phyloP scores from a whole-genome alignment of 2,797 vertebrate genomes.

The Pogoniulus pusillus region DNA sequence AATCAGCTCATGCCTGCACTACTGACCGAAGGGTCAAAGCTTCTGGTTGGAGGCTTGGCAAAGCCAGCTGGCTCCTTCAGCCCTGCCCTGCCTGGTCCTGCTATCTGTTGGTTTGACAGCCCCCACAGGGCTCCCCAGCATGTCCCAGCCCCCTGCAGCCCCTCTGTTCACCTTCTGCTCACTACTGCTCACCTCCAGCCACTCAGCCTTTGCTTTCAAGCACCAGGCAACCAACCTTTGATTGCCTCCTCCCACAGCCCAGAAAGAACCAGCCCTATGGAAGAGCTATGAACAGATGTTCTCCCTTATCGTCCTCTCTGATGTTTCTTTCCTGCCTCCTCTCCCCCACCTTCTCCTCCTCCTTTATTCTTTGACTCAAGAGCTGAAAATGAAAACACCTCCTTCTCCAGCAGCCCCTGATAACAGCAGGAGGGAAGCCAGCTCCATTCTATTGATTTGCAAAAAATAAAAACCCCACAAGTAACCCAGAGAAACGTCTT shows the following conservation, averaged over 20 bases:
- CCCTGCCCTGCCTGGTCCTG: neutral
- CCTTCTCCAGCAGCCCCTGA: neutral
- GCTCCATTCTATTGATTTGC: slow-evolving; percentile 28
- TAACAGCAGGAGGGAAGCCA: slow-evolving; percentile 31
- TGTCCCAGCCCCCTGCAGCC: neutral
- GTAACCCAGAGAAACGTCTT: neutral
- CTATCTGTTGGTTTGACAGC: neutral
- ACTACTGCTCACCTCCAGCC: neutral
- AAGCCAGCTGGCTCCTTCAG: neutral
- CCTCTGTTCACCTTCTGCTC: neutral
- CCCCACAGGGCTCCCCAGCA: neutral
- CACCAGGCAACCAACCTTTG: neutral
- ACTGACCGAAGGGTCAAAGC: neutral
- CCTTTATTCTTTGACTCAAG: slow-evolving; percentile 39
- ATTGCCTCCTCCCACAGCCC: neutral
- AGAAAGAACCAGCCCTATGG: neutral
- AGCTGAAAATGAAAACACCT: slow-evolving; percentile 54
- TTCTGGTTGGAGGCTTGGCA: neutral
- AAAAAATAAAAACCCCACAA: neutral
- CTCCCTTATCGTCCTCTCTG: neutral
- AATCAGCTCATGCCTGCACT: neutral
- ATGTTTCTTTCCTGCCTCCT: slow-evolving; percentile 21
- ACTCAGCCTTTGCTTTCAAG: neutral
- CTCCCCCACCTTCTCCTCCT: neutral
- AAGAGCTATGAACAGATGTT: neutral